Percentiles rank a stretch among this genome's conserved stretches.
phyloP scores from a whole-genome alignment of 2,888 invertebrate genomes.

The Ametastegia equiseti region DNA sequence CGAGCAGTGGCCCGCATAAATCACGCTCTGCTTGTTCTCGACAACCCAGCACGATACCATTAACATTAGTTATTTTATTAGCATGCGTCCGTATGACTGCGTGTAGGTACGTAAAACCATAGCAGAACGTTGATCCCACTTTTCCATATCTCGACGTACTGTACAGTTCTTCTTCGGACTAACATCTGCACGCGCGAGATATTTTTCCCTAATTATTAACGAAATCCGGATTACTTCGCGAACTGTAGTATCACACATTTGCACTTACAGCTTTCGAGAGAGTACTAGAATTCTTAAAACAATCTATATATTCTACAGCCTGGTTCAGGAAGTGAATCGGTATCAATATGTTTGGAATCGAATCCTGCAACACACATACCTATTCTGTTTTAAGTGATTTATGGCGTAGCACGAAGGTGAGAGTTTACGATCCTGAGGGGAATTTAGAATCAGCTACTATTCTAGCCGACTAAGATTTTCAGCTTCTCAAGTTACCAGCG shows the following conservation, averaged over 20 bases:
- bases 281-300: too few relatives aligned
- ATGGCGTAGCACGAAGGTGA: not conserved
- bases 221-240: too few relatives aligned
- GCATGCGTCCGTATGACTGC: slow-evolving; percentile 12
- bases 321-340: not conserved
- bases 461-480: not conserved
- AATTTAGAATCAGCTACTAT: not conserved
- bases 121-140: slow-evolving; percentile 7
- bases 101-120: slow-evolving; percentile 4
- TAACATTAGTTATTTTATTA: slow-evolving; percentile 45
- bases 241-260: too few relatives aligned
- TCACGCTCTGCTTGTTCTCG: slow-evolving; percentile 70
- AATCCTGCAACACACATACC: not conserved
- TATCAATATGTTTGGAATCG: not conserved
- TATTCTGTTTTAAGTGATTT: not conserved
- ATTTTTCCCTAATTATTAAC: not conserved
- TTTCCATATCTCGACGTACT: not conserved
- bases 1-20: slow-evolving; percentile 66
- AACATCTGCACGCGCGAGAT: too few relatives aligned
- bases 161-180: not conserved
- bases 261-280: too few relatives aligned
- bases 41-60: slow-evolving; percentile 66
- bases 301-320: too few relatives aligned
- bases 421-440: slow-evolving; percentile 8
- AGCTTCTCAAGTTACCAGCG: too few relatives aligned